phyloP scores from a whole-genome alignment of 2,113 vertebrate species.

The Chlorodrepanis virens region DNA sequence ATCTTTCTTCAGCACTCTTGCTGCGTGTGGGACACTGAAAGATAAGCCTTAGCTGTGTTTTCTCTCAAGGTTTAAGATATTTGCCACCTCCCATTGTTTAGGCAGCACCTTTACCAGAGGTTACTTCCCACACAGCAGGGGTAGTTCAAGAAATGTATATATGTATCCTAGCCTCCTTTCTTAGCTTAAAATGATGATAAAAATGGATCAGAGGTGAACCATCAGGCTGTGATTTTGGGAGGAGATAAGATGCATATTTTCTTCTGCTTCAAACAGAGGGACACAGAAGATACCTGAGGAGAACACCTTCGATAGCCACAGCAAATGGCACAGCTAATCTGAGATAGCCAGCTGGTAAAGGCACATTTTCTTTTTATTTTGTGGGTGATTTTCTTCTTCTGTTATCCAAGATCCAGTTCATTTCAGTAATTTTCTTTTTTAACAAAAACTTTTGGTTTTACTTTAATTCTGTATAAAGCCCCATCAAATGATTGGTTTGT shows the following conservation, averaged over 20 bases:
- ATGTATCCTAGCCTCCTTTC: not conserved
- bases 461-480: not conserved
- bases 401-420: not conserved
- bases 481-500: not conserved
- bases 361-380: not conserved
- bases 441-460: not conserved
- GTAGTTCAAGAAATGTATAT: not conserved
- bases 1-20: not conserved
- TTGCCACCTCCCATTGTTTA: rapidly evolving
- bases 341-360: not conserved
- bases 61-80: not conserved
- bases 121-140: not conserved
- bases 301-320: not conserved
- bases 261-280: not conserved
- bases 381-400: not conserved
- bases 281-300: not conserved
- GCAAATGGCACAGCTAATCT: not conserved
- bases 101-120: not conserved
- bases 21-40: not conserved
- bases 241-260: not conserved
- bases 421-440: not conserved
- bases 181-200: not conserved
- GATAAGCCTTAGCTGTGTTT: not conserved
- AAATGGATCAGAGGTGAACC: not conserved
- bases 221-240: not conserved